Evolutionary conservation across 2,113 vertebrate genomes (phyloP).

Genomic region (Ochotona curzoniae): DNA sequence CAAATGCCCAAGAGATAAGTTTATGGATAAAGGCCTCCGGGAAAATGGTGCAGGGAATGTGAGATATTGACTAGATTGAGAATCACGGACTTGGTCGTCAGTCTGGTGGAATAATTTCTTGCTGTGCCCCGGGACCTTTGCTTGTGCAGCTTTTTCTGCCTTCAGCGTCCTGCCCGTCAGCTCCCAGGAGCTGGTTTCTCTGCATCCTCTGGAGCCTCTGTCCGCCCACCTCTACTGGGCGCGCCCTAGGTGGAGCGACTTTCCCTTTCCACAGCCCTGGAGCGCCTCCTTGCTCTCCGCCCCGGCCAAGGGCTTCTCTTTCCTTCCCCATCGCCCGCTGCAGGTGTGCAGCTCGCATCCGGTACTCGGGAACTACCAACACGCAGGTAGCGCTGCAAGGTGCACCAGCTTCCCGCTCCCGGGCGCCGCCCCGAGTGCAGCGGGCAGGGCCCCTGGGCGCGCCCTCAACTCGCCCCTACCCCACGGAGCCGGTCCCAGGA

Average conservation of each 20-base stretch:
- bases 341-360: neutral
- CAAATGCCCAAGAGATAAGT: neutral
- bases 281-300: neutral
- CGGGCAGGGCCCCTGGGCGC: neutral
- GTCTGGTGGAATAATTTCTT: neutral
- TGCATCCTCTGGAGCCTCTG: neutral
- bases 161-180: neutral
- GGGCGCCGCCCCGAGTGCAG: neutral
- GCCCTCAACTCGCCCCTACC: slow-evolving; percentile 62
- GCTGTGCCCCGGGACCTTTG: neutral
- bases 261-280: neutral
- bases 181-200: neutral
- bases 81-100: neutral
- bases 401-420: neutral
- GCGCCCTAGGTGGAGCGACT: neutral
- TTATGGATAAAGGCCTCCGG: neutral
- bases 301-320: neutral
- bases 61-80: neutral
- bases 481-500: slow-evolving; percentile 47
- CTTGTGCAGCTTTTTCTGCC: neutral
- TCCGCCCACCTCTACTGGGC: neutral
- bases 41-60: neutral
- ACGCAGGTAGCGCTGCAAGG: neutral
- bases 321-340: neutral
- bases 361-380: neutral